Base-by-base conservation (phyloP, 2,797 vertebrate species). In the Sebastes minor region DNA sequence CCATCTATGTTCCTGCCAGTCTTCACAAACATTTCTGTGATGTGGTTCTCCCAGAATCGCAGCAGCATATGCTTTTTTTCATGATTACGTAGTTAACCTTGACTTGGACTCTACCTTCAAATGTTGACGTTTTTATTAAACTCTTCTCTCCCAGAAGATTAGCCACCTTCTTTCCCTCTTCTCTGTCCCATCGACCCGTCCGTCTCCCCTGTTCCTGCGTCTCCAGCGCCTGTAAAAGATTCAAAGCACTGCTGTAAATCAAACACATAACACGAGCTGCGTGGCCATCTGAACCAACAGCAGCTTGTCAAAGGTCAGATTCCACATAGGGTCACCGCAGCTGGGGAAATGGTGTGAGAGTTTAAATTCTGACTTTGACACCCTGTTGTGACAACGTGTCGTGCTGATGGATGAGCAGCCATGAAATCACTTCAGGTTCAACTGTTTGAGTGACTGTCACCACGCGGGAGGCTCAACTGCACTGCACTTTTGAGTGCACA, bases 111-210 rank as follows among this genome's bases (percentile, higher is more conserved):
- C 38, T 71, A 97, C 96, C 96, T 91, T 94, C 89, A 78, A 84
- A 76, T 16, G 91, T 89, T 62, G 89, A 89, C 32, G 88, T 93
- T 91, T 87, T 92, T 76, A 95, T 78, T 71, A 92, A 76, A 69
- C 92, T 91, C 86, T 88, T 96, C 90, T 96, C 91, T 80, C 64
- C 88, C 64, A 95, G 91, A 72, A 81, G 69, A 68, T 89, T 38
- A 22, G 80, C 84, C 76, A 95, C 84, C 59, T 88, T 91, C 86
- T 90, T 83, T 57, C 93, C 91, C 76, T 95, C 94, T 63, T 91
- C 85, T 78, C 53, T 87, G 67, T 81, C 93, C 81, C 78, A 93
- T 30, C 90, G 93, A 64, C 83, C 84, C 35, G 35, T 53, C 35
- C 78, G 81, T 76, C 93, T 86, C 25, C 60, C 81, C 87, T 0